Evolutionary conservation across 2,797 vertebrate genomes (phyloP).

Genomic region (Buphagus erythrorhynchus): DNA sequence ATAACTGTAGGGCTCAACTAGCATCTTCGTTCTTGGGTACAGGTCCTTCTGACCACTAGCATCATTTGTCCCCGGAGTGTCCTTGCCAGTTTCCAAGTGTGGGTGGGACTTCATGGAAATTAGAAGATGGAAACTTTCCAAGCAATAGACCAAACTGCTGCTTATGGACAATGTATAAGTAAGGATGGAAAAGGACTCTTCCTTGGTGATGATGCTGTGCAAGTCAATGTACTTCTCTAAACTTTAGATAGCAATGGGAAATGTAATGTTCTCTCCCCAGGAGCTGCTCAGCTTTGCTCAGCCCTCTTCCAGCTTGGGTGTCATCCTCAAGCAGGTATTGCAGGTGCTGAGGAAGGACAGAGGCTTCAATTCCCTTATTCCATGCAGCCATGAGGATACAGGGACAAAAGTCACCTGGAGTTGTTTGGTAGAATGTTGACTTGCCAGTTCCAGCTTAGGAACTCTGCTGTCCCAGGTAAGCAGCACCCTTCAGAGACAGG

Average conservation of each 20-base stretch:
- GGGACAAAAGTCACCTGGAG: background rate
- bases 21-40: fast-evolving
- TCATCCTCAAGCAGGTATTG: background rate
- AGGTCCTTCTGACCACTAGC: background rate
- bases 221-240: background rate
- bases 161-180: background rate
- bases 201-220: background rate
- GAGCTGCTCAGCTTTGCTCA: background rate
- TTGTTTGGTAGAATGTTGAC: background rate
- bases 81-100: background rate
- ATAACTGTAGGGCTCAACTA: background rate
- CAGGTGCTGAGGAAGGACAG: background rate
- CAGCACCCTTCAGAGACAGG: background rate
- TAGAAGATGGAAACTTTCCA: background rate
- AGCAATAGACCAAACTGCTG: background rate
- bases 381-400: background rate
- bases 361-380: background rate
- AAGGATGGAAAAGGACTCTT: background rate
- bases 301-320: background rate
- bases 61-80: background rate
- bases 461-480: background rate
- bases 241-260: background rate
- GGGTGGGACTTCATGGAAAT: background rate
- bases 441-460: background rate
- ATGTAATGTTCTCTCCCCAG: background rate